Percentiles rank a stretch among this genome's conserved stretches.
Evolutionary conservation across 2,888 invertebrate species (phyloP).

Genomic region (Ormyrus rosae): DNA sequence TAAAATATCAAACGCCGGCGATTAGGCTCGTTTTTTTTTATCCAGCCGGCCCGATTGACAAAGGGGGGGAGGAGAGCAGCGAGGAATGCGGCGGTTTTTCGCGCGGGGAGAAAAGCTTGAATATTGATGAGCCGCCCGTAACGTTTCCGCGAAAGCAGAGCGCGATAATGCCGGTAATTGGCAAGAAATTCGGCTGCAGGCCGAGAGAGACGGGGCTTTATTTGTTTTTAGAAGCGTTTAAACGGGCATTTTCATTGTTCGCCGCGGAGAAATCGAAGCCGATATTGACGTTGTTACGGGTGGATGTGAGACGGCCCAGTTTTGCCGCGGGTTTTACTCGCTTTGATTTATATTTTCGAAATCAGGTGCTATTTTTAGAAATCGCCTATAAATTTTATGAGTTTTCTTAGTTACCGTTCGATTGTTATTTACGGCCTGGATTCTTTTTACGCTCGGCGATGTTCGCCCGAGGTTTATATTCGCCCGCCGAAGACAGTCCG

Average conservation of each 20-base stretch:
- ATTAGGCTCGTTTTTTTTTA: neutral
- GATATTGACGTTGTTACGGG: neutral
- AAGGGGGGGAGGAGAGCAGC: neutral
- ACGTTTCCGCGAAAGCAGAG: slow-evolving; percentile 22
- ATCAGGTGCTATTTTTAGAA: neutral
- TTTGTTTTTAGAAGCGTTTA: slow-evolving; percentile 1
- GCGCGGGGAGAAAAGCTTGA: slow-evolving; percentile 9
- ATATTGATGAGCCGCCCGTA: slow-evolving; percentile 22
- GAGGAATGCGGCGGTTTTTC: neutral
- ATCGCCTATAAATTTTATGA: neutral
- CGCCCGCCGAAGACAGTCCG: too few relatives aligned
- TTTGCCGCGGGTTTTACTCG: too few relatives aligned
- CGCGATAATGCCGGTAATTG: neutral
- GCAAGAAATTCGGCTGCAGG: neutral
- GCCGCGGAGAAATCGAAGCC: neutral
- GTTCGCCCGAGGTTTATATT: too few relatives aligned
- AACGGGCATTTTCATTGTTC: neutral
- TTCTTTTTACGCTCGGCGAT: too few relatives aligned
- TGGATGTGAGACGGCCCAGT: neutral
- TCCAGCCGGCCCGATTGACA: neutral
- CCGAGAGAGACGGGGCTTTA: neutral
- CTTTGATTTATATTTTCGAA: neutral
- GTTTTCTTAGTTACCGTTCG: too few relatives aligned
- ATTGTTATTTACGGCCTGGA: too few relatives aligned
- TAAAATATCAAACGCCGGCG: too few relatives aligned